Evolutionary conservation across 2,797 vertebrate genomes (phyloP), one percentile per base, ranked within the genome.

Genomic region (Limnodromus scolopaceus): DNA sequence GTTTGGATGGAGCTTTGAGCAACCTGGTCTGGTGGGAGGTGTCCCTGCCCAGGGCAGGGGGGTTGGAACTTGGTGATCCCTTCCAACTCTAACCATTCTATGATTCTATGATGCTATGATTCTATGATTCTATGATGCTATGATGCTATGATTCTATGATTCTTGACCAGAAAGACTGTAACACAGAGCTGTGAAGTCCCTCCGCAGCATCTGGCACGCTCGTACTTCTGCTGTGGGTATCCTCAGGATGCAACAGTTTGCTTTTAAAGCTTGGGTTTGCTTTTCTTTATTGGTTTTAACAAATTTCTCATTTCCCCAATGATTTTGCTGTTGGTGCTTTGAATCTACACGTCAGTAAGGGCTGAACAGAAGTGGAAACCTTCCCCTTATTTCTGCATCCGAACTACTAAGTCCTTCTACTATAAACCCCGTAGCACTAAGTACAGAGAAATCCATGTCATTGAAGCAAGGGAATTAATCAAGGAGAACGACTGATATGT

Each of bases 401-500:
- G 1, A 55, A 60, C 41, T 48, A 22, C 41, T 64, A 72, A 38
- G 30, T 38, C 48, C 41, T 61, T 34, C 48, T 39, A 1, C 32
- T 23, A 30, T 4, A n/a, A 79, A 25, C 5, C 11, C 51, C 1
- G 5, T 5, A 36, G 60, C 55, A 12, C 41, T 11, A 61, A 49
- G n/a, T 3, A 60, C 38, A 78, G n/a, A n/a, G 24, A 69, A 76
- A 87, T 12, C 69, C 7, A 1, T 9, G 38, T 17, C 28, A 27
- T 57, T 60, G 27, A 81, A 58, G 30, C 32, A 34, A 36, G 75
- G 34, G 17, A 51, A 54, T 46, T 30, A 23, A 19, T 46, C 18
- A 7, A 19, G 6, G 23, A 7, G 46, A 64, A 17, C 0, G 10
- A 63, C 34, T 49, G 19, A 7, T 7, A 24, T 1, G 1, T 41